Conservation (phyloP, 2,888 invertebrate species). For the Cantharis rufa region DNA sequence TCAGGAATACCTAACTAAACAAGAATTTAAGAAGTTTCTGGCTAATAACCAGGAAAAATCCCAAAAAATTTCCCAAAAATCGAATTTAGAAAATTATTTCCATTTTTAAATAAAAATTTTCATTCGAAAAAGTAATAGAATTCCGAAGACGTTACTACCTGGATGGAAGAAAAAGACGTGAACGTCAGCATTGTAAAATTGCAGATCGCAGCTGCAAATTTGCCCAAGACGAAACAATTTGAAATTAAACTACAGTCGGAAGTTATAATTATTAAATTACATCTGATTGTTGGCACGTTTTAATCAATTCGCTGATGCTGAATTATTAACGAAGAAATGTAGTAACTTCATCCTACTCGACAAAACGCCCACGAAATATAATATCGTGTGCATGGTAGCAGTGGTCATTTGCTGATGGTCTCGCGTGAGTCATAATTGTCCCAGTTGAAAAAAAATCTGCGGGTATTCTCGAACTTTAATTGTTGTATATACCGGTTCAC, state of each 20-base stretch:
- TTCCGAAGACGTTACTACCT: too few species aligned
- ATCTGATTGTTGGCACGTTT: background rate
- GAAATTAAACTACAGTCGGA: background rate
- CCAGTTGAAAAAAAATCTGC: slow-evolving; percentile 7
- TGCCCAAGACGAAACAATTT: background rate
- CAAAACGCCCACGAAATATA: background rate
- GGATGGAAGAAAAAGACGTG: too few species aligned
- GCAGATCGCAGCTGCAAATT: background rate
- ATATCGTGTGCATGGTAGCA: background rate
- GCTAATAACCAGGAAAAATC: too few species aligned
- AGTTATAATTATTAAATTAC: background rate
- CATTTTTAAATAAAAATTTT: too few species aligned
- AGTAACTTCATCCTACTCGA: background rate
- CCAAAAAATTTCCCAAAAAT: too few species aligned
- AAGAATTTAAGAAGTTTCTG: too few species aligned
- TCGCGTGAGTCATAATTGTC: slow-evolving; percentile 18
- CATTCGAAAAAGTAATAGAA: too few species aligned
- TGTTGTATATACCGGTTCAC: slow-evolving; percentile 15
- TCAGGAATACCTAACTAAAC: too few species aligned
- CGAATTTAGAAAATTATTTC: too few species aligned
- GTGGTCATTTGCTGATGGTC: background rate
- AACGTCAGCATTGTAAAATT: background rate
- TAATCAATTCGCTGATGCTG: background rate
- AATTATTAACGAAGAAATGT: background rate
- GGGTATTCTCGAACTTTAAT: slow-evolving; percentile 14